Conservation (phyloP, 2,888 invertebrate species). For the Torymus auratus region DNA sequence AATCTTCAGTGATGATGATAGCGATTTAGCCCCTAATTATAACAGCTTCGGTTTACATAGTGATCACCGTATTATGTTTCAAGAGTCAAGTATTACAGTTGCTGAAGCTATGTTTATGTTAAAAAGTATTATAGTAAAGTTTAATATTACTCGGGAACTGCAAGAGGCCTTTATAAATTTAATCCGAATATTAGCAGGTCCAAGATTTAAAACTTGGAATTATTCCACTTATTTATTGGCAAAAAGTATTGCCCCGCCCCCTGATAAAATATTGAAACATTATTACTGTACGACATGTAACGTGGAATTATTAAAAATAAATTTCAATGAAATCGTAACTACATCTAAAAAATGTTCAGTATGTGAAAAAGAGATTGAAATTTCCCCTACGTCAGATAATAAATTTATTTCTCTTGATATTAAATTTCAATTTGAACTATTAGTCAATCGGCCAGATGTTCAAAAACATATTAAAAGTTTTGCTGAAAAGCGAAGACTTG, state of each 20-base stretch:
- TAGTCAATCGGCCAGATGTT: slow-evolving; percentile 10
- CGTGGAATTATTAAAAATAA: neutral
- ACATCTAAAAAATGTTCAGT: neutral
- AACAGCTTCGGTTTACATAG: neutral
- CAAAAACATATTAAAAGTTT: slow-evolving; percentile 19
- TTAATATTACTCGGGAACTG: slow-evolving; percentile 6
- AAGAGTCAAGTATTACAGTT: slow-evolving; percentile 19
- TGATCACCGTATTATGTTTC: slow-evolving; percentile 34
- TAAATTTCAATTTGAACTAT: slow-evolving; percentile 14
- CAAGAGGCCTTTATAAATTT: slow-evolving; percentile 12
- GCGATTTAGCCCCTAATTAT: neutral
- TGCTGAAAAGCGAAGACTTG: slow-evolving; percentile 18
- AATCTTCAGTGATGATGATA: neutral
- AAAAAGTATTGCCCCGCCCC: slow-evolving; percentile 11
- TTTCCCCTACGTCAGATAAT: slow-evolving; percentile 5
- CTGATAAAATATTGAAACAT: slow-evolving; percentile 9
- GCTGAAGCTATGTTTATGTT: slow-evolving; percentile 35
- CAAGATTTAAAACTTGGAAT: slow-evolving; percentile 32
- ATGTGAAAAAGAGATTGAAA: neutral
- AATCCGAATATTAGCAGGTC: slow-evolving; percentile 13
- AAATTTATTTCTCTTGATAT: slow-evolving; percentile 9
- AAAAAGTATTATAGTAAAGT: slow-evolving; percentile 14
- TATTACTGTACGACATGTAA: slow-evolving; percentile 25
- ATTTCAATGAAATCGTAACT: neutral
- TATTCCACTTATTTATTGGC: slow-evolving; percentile 7